Percentiles rank a stretch among this genome's conserved stretches.
phyloP scores from a whole-genome alignment of 1,140 invertebrate species.

The Triops longicaudatus region DNA sequence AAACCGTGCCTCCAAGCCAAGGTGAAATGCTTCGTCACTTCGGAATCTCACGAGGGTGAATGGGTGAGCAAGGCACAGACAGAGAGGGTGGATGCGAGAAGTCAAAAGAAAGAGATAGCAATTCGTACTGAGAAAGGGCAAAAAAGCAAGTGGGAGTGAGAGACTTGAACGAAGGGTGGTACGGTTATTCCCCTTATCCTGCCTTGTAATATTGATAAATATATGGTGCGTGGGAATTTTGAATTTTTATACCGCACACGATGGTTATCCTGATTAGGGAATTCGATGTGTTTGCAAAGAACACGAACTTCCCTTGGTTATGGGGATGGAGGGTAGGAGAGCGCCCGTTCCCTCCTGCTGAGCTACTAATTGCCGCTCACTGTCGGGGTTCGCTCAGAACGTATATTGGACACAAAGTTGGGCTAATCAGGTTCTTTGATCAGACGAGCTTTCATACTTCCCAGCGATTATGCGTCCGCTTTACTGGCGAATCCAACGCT shows the following conservation, averaged over 20 bases:
- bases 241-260: not conserved
- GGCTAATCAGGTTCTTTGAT: constrained; percentile 12
- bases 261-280: not conserved
- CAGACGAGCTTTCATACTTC: not conserved
- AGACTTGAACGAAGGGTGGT: not conserved
- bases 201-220: not conserved
- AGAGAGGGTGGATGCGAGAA: no score
- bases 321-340: not conserved
- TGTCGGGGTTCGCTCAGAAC: not conserved
- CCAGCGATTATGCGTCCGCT: constrained; percentile 8
- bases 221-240: not conserved
- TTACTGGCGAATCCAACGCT: not conserved
- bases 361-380: constrained; percentile 11
- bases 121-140: no score
- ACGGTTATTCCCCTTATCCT: not conserved
- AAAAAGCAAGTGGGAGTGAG: no score
- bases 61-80: not conserved
- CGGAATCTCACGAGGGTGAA: not conserved
- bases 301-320: not conserved
- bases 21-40: constrained; percentile 1
- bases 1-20: not conserved
- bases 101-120: no score
- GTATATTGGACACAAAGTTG: constrained; percentile 15
- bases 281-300: not conserved
- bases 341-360: not conserved